phyloP scores from a whole-genome alignment of 1,140 invertebrate genomes.

The Littorina saxatilis region DNA sequence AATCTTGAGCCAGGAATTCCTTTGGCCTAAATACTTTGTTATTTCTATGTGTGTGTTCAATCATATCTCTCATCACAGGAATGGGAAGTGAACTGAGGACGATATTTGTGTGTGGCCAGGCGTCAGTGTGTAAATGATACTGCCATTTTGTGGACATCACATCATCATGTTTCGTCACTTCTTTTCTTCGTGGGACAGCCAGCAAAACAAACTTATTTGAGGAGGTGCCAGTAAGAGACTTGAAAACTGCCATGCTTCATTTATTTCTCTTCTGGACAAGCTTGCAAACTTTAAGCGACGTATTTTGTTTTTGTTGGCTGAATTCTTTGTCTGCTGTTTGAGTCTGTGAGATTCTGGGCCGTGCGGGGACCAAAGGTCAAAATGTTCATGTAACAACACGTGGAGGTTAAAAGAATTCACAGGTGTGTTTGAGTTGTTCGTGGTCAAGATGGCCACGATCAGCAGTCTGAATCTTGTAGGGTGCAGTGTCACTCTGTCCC shows the following conservation, averaged over 20 bases:
- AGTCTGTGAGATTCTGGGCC: background rate
- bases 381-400: background rate
- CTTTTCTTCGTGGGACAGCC: background rate
- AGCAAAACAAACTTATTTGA: background rate
- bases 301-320: background rate
- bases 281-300: background rate
- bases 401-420: too few species aligned
- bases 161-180: background rate
- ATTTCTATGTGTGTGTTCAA: background rate
- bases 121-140: background rate
- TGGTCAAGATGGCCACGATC: background rate
- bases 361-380: constrained; percentile 7
- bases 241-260: too few species aligned
- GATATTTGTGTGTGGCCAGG: too few species aligned
- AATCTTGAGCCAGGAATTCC: background rate
- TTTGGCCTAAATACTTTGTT: background rate
- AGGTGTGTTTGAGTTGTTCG: background rate
- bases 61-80: background rate
- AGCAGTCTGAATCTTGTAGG: background rate
- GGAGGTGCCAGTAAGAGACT: background rate
- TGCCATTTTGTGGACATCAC: background rate
- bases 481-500: background rate
- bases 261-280: background rate
- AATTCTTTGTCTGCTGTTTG: background rate
- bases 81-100: background rate